Conservation (phyloP, 2,113 vertebrate species). For the Vicugna pacos region DNA sequence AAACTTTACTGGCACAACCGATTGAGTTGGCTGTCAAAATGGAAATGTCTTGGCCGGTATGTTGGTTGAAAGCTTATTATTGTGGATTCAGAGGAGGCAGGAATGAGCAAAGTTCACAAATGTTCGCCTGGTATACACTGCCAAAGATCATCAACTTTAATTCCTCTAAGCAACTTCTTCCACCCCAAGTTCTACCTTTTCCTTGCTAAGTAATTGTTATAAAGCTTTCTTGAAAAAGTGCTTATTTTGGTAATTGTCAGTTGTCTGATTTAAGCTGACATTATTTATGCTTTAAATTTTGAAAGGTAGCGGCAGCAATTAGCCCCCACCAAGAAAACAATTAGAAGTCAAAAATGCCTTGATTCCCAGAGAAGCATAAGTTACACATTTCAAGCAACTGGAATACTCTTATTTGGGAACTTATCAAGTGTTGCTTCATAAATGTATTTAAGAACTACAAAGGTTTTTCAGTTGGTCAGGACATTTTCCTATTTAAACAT, state of each 20-base stretch:
- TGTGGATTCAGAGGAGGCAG: conserved; percentile 55
- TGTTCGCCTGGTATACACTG: background rate
- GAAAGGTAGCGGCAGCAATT: conserved; percentile 36
- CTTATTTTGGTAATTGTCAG: conserved; percentile 48
- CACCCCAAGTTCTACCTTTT: background rate
- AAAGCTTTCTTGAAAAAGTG: background rate
- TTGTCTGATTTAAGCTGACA: conserved; percentile 38
- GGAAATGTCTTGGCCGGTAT: conserved; percentile 58
- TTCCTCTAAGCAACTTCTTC: background rate
- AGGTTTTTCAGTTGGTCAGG: conserved; percentile 75
- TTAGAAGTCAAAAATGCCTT: conserved; percentile 50
- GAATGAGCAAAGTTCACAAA: conserved; percentile 21
- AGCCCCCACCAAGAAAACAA: conserved; percentile 46
- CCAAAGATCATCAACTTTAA: background rate
- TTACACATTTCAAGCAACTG: conserved; percentile 51
- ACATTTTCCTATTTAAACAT: conserved; percentile 82
- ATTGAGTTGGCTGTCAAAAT: conserved; percentile 76
- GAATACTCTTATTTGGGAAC: conserved; percentile 76
- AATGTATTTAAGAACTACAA: conserved; percentile 80
- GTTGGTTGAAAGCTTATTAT: conserved; percentile 55
- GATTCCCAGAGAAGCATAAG: conserved; percentile 60
- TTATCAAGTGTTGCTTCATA: conserved; percentile 78
- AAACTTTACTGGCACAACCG: conserved; percentile 64
- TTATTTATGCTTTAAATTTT: conserved; percentile 62
- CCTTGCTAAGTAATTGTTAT: background rate